phyloP scores from a whole-genome alignment of 2,797 vertebrate species.

The Alectoris magna region DNA sequence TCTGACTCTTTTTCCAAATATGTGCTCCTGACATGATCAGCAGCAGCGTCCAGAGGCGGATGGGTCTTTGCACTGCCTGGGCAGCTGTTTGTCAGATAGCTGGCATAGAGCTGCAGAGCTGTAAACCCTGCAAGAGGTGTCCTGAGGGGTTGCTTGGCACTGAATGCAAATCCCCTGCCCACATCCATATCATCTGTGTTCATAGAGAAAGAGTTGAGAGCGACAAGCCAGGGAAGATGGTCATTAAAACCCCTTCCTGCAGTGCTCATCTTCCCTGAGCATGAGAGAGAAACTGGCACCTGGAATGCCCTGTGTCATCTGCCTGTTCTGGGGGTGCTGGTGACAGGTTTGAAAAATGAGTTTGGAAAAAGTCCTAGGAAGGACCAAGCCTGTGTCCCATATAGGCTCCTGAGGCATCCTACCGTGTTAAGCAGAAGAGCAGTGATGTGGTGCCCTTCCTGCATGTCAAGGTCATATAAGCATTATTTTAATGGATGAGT shows the following conservation, averaged over 20 bases:
- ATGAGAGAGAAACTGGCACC: background rate
- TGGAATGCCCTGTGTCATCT: background rate
- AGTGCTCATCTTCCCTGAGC: background rate
- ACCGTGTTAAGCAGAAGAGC: background rate
- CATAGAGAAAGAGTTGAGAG: background rate
- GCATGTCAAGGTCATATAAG: rapidly evolving
- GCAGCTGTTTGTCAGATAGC: background rate
- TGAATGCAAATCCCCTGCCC: background rate
- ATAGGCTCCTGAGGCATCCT: background rate
- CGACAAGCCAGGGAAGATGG: background rate
- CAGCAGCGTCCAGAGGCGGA: background rate
- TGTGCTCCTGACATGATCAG: background rate
- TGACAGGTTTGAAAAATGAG: background rate
- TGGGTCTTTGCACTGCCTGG: background rate
- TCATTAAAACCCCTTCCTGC: background rate
- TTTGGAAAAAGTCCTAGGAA: background rate
- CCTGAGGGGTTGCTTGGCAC: background rate
- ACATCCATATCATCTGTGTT: background rate
- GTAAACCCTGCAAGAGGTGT: background rate
- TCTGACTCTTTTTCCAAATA: background rate
- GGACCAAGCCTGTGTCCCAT: rapidly evolving
- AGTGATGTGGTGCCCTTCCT: background rate
- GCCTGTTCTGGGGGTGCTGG: background rate
- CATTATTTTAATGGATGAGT: background rate
- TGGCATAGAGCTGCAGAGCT: background rate